A percentile compares a stretch with the other conserved stretches of the same genome.
Conservation (phyloP, 2,888 invertebrate species). For the Conistra vaccinii region DNA sequence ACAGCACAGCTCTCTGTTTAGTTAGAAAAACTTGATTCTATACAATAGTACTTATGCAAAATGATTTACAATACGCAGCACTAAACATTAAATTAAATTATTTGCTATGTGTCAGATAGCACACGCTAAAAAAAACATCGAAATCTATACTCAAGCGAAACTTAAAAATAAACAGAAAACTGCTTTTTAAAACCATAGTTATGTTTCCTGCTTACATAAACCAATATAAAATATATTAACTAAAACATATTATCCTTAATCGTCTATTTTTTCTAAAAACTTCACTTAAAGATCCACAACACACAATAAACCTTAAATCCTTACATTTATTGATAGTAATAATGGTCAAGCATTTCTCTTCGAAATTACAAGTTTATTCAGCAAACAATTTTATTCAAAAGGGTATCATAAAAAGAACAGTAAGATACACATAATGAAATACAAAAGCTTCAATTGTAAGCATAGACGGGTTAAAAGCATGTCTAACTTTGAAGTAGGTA, state of each 20-base stretch:
- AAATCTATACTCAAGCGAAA: too few species aligned
- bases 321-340: background rate
- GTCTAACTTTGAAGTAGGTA: constrained; percentile 35
- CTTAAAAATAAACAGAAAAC: too few species aligned
- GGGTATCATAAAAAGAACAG: background rate
- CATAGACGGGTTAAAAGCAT: constrained; percentile 32
- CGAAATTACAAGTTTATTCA: background rate
- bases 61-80: too few species aligned
- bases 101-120: too few species aligned
- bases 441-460: constrained; percentile 5
- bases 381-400: background rate
- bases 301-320: background rate
- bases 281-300: background rate
- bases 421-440: background rate
- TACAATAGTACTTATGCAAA: too few species aligned
- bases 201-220: background rate
- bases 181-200: too few species aligned
- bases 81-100: too few species aligned
- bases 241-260: background rate
- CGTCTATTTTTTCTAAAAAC: background rate
- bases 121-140: too few species aligned
- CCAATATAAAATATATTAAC: too few species aligned
- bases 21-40: too few species aligned
- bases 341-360: background rate
- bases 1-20: too few species aligned